Conservation (phyloP, 1,140 invertebrate species). For the Ctenoplectra terminalis region DNA sequence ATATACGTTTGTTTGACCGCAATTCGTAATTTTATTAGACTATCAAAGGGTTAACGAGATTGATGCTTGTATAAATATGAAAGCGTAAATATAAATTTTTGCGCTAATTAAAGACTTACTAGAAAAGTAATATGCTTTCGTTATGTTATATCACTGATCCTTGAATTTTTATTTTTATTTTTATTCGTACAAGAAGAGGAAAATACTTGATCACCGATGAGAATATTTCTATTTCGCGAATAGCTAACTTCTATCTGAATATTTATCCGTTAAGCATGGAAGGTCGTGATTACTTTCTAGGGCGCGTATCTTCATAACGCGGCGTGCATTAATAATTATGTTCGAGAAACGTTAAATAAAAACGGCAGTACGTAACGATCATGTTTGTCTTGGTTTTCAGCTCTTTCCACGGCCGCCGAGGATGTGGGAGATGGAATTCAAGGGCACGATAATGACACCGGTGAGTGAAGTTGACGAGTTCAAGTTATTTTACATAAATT, state of each 20-base stretch:
- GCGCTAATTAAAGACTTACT: no score
- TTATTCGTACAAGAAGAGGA: neutral
- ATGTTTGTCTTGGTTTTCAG: conserved; percentile 68
- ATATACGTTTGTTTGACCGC: no score
- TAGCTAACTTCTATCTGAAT: conserved; percentile 13
- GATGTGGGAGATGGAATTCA: conserved; percentile 73
- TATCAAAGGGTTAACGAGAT: no score
- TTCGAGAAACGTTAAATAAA: conserved; percentile 15
- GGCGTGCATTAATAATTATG: conserved; percentile 60
- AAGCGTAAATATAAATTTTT: no score
- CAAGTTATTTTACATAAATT: neutral
- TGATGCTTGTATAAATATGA: no score
- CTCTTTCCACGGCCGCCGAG: conserved; percentile 75
- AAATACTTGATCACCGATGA: neutral
- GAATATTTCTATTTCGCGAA: neutral
- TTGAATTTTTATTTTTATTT: neutral
- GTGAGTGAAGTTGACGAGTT: conserved; percentile 67
- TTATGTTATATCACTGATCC: no score
- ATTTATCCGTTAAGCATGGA: conserved; percentile 48
- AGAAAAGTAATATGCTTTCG: no score
- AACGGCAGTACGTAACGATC: conserved; percentile 14
- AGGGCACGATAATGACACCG: conserved; percentile 76
- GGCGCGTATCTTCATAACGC: conserved; percentile 57
- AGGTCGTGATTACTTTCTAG: conserved; percentile 54
- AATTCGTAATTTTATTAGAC: no score